Evolutionary conservation across 2,888 invertebrate genomes (phyloP).

Genomic region (Entomobrya multifasciata): DNA sequence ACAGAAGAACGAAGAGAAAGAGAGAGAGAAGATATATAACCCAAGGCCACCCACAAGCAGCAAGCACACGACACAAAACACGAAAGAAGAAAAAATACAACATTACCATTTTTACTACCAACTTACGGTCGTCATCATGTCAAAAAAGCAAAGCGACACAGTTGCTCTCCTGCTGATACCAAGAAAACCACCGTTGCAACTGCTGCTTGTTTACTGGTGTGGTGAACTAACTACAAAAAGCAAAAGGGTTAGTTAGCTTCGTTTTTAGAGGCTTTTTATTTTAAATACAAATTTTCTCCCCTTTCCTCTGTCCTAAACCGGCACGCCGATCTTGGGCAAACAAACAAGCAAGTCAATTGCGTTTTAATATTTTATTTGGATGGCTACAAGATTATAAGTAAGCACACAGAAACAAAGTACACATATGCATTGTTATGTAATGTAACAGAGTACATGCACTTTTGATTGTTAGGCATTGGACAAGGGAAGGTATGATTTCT

Average conservation of each 20-base stretch:
- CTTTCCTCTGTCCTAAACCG: background rate
- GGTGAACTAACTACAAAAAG: too few species aligned
- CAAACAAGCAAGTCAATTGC: conserved; percentile 37
- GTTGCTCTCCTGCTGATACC: background rate
- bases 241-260: too few species aligned
- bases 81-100: conserved; percentile 7
- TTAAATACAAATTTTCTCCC: background rate
- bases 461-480: background rate
- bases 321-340: background rate
- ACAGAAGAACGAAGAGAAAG: too few species aligned
- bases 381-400: background rate
- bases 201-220: too few species aligned
- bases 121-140: background rate
- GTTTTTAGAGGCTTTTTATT: too few species aligned
- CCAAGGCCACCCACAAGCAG: conserved; percentile 50
- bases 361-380: conserved; percentile 44
- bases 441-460: background rate
- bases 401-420: background rate
- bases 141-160: background rate
- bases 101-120: conserved; percentile 35
- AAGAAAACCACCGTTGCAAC: too few species aligned
- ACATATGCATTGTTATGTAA: too few species aligned
- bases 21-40: conserved; percentile 35
- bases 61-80: conserved; percentile 4
- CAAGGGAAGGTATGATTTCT: too few species aligned